Conservation (phyloP, 2,888 invertebrate species). For the Gari tellinella region DNA sequence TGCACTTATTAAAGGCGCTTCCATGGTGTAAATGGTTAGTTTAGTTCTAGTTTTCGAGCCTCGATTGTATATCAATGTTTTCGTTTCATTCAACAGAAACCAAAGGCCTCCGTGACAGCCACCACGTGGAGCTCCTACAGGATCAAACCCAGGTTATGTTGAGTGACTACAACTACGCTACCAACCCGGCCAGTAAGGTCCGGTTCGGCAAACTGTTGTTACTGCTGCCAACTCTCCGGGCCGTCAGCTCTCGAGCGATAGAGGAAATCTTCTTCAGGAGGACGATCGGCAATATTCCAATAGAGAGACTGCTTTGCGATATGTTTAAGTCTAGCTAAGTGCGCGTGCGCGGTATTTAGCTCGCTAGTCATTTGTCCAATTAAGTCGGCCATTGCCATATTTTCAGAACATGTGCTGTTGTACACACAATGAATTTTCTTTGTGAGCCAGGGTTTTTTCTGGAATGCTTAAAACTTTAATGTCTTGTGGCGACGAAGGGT, state of each 20-base stretch:
- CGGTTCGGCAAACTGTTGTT: conserved; percentile 91
- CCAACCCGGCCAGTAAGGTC: conserved; percentile 80
- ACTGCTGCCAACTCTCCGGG: conserved; percentile 88
- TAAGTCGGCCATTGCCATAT: too few species aligned
- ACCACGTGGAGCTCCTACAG: conserved; percentile 88
- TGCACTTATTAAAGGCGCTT: too few species aligned
- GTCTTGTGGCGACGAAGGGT: too few species aligned
- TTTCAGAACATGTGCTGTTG: too few species aligned
- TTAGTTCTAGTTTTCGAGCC: too few species aligned
- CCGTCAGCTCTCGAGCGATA: conserved; percentile 86
- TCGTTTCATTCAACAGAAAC: conserved; percentile 85
- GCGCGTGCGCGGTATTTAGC: too few species aligned
- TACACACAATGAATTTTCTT: too few species aligned
- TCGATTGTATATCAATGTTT: too few species aligned
- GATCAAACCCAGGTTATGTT: conserved; percentile 92
- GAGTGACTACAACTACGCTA: conserved; percentile 87
- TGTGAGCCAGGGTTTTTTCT: too few species aligned
- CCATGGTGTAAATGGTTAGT: too few species aligned
- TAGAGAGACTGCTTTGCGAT: conserved; percentile 89
- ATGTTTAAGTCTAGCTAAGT: conserved; percentile 86
- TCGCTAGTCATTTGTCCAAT: too few species aligned
- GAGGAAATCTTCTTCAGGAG: conserved; percentile 91
- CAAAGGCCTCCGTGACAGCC: conserved; percentile 88
- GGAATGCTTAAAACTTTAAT: too few species aligned
- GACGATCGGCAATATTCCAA: conserved; percentile 90